These are phyloP conservation scores for Ectemnius continuus DNA, from an alignment of 2,888 invertebrate species.

Conservation along the genomic window DNA sequence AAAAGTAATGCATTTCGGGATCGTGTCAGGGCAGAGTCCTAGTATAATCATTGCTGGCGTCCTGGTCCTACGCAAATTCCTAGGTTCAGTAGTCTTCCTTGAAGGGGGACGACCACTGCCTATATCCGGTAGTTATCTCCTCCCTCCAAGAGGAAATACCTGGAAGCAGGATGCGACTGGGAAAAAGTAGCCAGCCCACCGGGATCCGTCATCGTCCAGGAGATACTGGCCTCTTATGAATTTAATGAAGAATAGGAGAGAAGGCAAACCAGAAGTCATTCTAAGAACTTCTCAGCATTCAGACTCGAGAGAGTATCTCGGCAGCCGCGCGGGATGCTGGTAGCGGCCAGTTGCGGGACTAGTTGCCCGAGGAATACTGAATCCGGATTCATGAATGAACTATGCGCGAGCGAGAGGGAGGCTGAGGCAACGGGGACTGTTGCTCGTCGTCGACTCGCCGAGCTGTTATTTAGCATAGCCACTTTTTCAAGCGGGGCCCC, in stretches of 20 bases:
- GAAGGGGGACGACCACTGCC: constrained; percentile 26
- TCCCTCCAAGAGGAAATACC: background rate
- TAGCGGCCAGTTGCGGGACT: constrained; percentile 18
- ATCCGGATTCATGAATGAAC: constrained; percentile 73
- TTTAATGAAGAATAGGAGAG: constrained; percentile 11
- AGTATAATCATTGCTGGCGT: constrained; percentile 51
- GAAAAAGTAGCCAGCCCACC: constrained; percentile 1
- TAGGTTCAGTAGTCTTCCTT: constrained; percentile 31
- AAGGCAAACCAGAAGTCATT: constrained; percentile 14
- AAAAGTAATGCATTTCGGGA: constrained; percentile 19
- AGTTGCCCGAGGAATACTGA: constrained; percentile 62
- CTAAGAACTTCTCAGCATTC: background rate
- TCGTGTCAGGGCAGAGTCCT: constrained; percentile 23
- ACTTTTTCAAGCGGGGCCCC: constrained; percentile 72
- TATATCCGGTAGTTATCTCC: constrained; percentile 39
- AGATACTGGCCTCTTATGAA: constrained; percentile 5
- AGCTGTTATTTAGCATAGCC: constrained; percentile 78
- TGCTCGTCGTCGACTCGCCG: constrained; percentile 56
- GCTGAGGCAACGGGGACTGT: constrained; percentile 55
- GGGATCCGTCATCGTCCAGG: constrained; percentile 1
- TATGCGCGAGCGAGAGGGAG: constrained; percentile 59
- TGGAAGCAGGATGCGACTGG: constrained; percentile 4
- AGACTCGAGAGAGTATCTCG: background rate
- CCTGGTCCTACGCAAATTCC: constrained; percentile 63
- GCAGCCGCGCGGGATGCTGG: too few species aligned